These are phyloP conservation scores for Pheosia tremula DNA, from an alignment of 2,888 invertebrate species.

Conservation along the genomic window DNA sequence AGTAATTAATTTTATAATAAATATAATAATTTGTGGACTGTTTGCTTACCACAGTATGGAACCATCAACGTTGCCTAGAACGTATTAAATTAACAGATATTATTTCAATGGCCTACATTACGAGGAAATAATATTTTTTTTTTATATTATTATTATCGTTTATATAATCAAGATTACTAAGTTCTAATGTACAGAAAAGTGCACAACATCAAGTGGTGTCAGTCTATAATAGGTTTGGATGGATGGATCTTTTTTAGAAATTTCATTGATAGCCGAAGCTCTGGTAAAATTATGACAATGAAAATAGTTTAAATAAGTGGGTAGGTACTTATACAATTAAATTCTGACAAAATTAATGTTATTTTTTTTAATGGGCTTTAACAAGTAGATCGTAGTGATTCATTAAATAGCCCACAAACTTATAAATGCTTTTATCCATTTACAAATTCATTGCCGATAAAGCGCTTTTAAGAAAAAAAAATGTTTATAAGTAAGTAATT, in stretches of 20 bases:
- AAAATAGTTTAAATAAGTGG: conserved; percentile 1
- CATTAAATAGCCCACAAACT: too few species aligned
- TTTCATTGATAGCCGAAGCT: background rate
- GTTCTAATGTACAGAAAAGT: conserved; percentile 75
- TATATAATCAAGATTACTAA: conserved; percentile 63
- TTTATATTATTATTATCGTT: conserved; percentile 48
- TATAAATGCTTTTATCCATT: too few species aligned
- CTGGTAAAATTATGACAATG: conserved; percentile 21
- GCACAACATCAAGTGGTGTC: conserved; percentile 82
- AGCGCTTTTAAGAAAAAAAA: too few species aligned
- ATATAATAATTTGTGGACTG: too few species aligned
- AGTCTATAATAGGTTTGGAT: conserved; percentile 78
- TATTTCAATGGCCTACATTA: conserved; percentile 42
- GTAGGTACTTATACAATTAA: too few species aligned
- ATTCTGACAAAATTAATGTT: too few species aligned
- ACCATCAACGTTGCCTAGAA: conserved; percentile 3
- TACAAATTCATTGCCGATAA: too few species aligned
- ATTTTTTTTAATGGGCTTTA: too few species aligned
- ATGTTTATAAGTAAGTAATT: too few species aligned
- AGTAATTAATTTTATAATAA: too few species aligned
- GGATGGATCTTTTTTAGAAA: conserved; percentile 75
- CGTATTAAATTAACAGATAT: conserved; percentile 9
- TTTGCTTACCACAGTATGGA: background rate
- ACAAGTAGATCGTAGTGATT: too few species aligned
- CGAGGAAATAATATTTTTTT: conserved; percentile 52